Conservation (phyloP, 2,797 vertebrate species). For the Nannoperca australis region DNA sequence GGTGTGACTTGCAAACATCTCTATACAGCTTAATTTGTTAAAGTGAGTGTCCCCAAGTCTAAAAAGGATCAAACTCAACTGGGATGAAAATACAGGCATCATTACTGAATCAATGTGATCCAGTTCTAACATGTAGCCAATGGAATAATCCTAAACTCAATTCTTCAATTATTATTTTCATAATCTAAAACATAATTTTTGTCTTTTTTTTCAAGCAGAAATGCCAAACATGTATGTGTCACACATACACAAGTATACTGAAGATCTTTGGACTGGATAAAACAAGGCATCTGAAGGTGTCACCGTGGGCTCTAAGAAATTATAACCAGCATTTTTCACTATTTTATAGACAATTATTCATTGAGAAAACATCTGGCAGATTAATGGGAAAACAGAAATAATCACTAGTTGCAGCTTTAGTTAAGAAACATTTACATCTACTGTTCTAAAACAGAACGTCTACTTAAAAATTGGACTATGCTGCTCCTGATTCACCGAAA, state of each 20-base stretch:
- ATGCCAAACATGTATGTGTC: not conserved
- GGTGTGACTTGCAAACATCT: not conserved
- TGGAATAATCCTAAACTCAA: not conserved
- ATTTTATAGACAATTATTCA: too few species aligned
- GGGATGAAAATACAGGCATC: not conserved
- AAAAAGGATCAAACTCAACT: conserved; percentile 2
- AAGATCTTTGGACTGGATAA: not conserved
- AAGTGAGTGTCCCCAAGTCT: not conserved
- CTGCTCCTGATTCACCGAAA: conserved; percentile 14
- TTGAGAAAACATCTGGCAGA: not conserved
- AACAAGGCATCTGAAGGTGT: not conserved
- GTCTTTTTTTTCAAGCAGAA: not conserved
- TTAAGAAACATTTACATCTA: too few species aligned
- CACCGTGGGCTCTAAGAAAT: not conserved
- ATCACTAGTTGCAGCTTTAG: not conserved
- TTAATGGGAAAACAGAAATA: not conserved
- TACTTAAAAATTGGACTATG: conserved; percentile 1
- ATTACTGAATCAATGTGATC: not conserved
- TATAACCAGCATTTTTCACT: not conserved
- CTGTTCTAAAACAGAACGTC: not conserved
- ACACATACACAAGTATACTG: not conserved
- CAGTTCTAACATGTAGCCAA: not conserved
- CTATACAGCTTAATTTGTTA: conserved; percentile 3
- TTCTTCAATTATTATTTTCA: not conserved
- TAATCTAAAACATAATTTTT: not conserved